These are phyloP conservation scores for Papilio glaucus DNA, from an alignment of 1,140 invertebrate species.

Conservation along the genomic window DNA sequence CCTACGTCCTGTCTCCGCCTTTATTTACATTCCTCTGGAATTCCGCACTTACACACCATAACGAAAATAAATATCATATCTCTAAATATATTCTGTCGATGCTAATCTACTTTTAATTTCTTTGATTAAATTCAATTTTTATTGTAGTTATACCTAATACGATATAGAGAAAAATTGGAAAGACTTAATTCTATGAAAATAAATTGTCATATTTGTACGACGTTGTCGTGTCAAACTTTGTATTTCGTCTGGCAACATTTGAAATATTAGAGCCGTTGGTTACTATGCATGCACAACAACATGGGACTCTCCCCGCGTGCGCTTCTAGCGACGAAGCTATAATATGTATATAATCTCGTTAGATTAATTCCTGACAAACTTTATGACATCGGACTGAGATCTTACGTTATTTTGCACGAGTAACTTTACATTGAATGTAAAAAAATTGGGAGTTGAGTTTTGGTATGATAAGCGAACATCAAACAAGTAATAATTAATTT, in stretches of 20 bases:
- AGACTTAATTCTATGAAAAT: conserved; percentile 47
- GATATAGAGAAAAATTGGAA: conserved; percentile 65
- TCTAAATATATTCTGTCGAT: conserved; percentile 58
- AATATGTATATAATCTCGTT: too few relatives aligned
- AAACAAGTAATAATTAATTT: too few relatives aligned
- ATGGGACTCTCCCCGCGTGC: conserved; percentile 10
- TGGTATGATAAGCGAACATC: too few relatives aligned
- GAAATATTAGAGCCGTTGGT: conserved; percentile 20
- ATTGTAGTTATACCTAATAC: conserved; percentile 53
- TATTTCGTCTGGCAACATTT: neutral
- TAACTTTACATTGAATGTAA: too few relatives aligned
- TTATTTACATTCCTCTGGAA: conserved; percentile 61
- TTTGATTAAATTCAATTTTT: conserved; percentile 63
- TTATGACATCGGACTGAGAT: too few relatives aligned
- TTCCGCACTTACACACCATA: conserved; percentile 50
- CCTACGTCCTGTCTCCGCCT: conserved; percentile 43
- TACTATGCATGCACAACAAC: too few relatives aligned
- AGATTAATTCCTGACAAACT: too few relatives aligned
- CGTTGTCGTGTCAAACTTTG: conserved; percentile 4
- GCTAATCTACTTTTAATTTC: conserved; percentile 62
- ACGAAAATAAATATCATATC: conserved; percentile 74
- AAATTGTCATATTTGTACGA: conserved; percentile 32
- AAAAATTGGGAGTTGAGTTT: too few relatives aligned
- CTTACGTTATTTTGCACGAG: too few relatives aligned
- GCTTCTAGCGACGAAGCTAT: too few relatives aligned